phyloP scores from a whole-genome alignment of 1,140 invertebrate genomes.

The Oryctes rhinoceros region DNA sequence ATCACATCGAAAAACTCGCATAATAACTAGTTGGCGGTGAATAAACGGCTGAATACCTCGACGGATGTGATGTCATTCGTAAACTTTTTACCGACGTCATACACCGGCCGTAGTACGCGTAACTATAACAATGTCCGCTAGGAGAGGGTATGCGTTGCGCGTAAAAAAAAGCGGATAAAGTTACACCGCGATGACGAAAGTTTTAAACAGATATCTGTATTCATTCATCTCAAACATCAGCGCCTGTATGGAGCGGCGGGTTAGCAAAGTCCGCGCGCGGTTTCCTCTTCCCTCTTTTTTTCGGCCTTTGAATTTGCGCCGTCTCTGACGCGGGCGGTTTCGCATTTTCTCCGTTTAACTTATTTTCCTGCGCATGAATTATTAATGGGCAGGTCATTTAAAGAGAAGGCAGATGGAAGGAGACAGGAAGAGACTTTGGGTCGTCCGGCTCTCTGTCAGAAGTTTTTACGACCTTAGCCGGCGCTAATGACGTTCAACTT shows the following conservation, averaged over 20 bases:
- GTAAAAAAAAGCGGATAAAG: constrained; percentile 5
- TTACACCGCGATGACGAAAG: not conserved
- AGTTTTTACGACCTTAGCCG: constrained; percentile 24
- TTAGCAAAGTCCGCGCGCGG: not conserved
- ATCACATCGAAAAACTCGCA: not conserved
- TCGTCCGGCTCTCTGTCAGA: not conserved
- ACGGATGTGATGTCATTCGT: not conserved
- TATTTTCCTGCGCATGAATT: constrained; percentile 29
- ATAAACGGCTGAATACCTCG: not conserved
- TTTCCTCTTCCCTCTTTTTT: not conserved
- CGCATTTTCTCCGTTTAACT: constrained; percentile 27
- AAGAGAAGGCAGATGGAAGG: constrained; percentile 4
- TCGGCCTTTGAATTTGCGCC: not conserved
- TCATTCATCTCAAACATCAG: constrained; percentile 23
- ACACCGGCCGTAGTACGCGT: not conserved
- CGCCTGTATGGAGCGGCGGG: not conserved
- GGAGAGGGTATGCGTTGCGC: not conserved
- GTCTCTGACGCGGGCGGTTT: not conserved
- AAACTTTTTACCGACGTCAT: not conserved
- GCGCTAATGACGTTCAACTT: constrained; percentile 32
- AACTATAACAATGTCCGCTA: not conserved
- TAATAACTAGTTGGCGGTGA: not conserved
- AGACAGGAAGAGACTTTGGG: not conserved
- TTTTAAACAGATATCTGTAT: constrained; percentile 35
- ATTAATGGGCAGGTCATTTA: constrained; percentile 25